phyloP scores from a whole-genome alignment of 2,888 invertebrate genomes.

The Leptothorax acervorum region DNA sequence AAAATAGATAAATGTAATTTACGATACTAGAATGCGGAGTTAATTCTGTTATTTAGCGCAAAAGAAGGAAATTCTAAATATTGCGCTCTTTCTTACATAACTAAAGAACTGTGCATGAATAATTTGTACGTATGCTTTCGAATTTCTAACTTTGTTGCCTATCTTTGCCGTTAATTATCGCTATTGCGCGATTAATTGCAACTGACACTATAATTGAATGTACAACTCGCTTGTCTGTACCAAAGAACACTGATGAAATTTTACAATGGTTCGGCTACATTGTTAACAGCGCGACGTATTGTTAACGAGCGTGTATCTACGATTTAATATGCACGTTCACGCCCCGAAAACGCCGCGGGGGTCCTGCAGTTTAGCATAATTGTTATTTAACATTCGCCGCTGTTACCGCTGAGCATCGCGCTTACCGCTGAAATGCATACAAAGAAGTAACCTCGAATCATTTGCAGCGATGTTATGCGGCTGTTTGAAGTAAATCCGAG shows the following conservation, averaged over 20 bases:
- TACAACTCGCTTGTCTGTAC: constrained; percentile 38
- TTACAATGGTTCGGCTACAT: constrained; percentile 61
- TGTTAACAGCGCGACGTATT: constrained; percentile 60
- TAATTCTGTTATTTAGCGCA: not conserved
- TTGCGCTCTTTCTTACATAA: not conserved
- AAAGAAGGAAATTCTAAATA: not conserved
- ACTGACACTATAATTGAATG: constrained; percentile 27
- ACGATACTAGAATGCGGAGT: not conserved
- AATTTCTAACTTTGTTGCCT: not conserved
- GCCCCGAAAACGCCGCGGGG: constrained; percentile 35
- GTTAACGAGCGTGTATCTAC: constrained; percentile 45
- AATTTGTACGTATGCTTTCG: not conserved
- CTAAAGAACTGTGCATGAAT: not conserved
- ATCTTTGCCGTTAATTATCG: constrained; percentile 60
- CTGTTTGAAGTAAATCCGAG: constrained; percentile 22
- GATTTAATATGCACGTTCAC: constrained; percentile 54
- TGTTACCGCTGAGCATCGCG: constrained; percentile 15
- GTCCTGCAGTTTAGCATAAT: constrained; percentile 68
- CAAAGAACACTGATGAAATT: constrained; percentile 55
- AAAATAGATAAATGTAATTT: not conserved
- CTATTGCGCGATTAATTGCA: constrained; percentile 63
- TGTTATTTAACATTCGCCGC: constrained; percentile 70
- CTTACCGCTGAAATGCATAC: constrained; percentile 7
- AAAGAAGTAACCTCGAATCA: constrained; percentile 45
- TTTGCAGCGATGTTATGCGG: constrained; percentile 12